Base-by-base conservation (phyloP, 2,888 invertebrate species). In the Pasiphila rectangulata region DNA sequence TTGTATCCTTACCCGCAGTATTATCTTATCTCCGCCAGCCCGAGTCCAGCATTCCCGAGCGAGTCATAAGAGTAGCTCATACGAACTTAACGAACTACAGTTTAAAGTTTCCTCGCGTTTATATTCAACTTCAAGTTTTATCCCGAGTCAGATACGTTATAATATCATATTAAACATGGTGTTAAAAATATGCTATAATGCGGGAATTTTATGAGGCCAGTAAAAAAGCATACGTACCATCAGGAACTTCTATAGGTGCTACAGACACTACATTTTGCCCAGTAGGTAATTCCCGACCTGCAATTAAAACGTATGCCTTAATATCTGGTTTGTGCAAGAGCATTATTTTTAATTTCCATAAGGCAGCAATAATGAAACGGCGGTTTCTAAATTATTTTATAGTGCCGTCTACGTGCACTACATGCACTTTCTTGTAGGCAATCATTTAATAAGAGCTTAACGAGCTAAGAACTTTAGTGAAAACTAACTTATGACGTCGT, bases 241-340 rank as follows among this genome's bases (percentile, higher is more conserved):
- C 85, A 48, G 83, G 75, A 55, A 87, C 84, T 72, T 86, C 85
- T 72, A 88, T 85, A 54, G 88, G 87, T 57, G 86, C 84, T 71
- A 84, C 87, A 49, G 88, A 87, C 56, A 88, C 88, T 72, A 88
- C 79, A 79, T 88, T 88, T 73, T 86, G 84, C 57, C 85, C 88
- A 57, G 72, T 80, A 56, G 83, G 77, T 64, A 87, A 74, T 69
- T 86, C 87, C 59, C 85, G 86, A 75, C 87, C 89, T 89, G 85
- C 54, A 82, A 85, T 64, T 61, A 73, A 71, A 72, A 69, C 58
- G 51, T 59, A 58, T 51, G 54, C 49, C 45, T 57, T 68, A 62
- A 64, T 62, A 56, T 62, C 50, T 50, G 45, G 45, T 42, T 41
- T 57, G 54, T 58, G 51, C 29, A 39, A 58, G 54, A 59, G 51